Evolutionary conservation across 2,888 invertebrate genomes (phyloP), one percentile per base, ranked within the genome.

Genomic region (Cerceris rybyensis): DNA sequence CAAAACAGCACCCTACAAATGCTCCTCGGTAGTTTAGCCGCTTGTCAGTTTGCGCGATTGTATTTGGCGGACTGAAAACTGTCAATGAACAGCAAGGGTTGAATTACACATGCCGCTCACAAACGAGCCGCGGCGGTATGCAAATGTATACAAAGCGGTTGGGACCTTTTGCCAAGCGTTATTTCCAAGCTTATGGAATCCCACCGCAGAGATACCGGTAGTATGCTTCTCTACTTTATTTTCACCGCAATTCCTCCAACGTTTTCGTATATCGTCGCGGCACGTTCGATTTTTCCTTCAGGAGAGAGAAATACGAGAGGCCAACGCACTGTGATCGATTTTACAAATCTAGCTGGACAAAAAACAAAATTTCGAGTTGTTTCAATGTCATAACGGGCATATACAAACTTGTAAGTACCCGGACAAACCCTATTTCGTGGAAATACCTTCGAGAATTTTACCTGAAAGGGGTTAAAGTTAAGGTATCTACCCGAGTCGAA

Each of bases 141-240:
- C 87, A 88, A 88, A 89, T 89, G 88, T 89, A 82, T 88, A 88
- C 86, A 88, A 88, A 89, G 86, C 87, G 84, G 77, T 75, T 78
- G 80, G 81, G 81, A 82, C 84, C 80, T 80, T 80, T 80, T 76
- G 66, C 72, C 78, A 73, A 57, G 72, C 79, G 78, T 80, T 80
- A 70, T 70, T 78, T 70, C 73, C 70, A 43, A 55, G 79, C 71
- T 72, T 70, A 75, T 76, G 81, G 81, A 81, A 78, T 69, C 67
- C 78, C 72, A 28, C 28, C 28, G 28, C 28, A 4, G 28, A 28
- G 28, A 28, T 13, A 54, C 66, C 77, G 65, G 13, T 50, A n/a
- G 50, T 7, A 50, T 50, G 8, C 46, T 11, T 1, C 46, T 8
- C 46, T n/a, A 13, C n/a, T 50, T n/a, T n/a, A 7, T 50, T 50